These are phyloP conservation scores for Gambusia holbrooki DNA, from an alignment of 2,113 vertebrate species.

Conservation along the genomic window DNA sequence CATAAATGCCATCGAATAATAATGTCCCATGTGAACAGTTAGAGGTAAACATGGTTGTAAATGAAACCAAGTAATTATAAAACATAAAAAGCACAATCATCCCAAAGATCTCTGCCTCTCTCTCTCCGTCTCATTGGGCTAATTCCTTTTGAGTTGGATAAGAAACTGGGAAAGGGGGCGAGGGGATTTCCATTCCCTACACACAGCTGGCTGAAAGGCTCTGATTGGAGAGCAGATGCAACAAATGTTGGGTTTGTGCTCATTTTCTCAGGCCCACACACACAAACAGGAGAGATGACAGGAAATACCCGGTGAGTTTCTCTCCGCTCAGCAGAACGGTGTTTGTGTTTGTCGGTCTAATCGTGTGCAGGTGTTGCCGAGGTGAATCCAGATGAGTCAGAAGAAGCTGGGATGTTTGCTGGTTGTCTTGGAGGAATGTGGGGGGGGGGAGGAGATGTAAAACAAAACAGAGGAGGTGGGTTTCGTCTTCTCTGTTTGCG, in stretches of 20 bases:
- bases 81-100: background rate
- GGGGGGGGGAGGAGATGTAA: constrained; percentile 31
- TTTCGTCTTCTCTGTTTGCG: constrained; percentile 18
- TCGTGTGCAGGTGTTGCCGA: constrained; percentile 63
- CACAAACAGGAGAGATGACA: constrained; percentile 32
- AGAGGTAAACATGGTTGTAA: fast-evolving
- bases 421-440: constrained; percentile 57
- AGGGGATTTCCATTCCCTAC: constrained; percentile 65
- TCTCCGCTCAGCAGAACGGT: constrained; percentile 27
- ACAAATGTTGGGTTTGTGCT: constrained; percentile 25
- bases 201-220: constrained; percentile 38
- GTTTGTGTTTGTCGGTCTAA: constrained; percentile 46
- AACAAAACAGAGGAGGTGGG: constrained; percentile 21
- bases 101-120: background rate
- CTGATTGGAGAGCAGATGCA: constrained; percentile 41
- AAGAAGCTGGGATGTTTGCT: constrained; percentile 46
- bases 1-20: no score
- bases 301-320: constrained; percentile 33
- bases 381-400: constrained; percentile 59
- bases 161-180: constrained; percentile 19
- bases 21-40: background rate
- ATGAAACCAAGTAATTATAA: background rate
- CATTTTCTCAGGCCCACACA: constrained; percentile 23
- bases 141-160: constrained; percentile 60
- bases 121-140: constrained; percentile 18